Evolutionary conservation across 2,797 vertebrate genomes (phyloP).

Genomic region (Decapterus maruadsi): DNA sequence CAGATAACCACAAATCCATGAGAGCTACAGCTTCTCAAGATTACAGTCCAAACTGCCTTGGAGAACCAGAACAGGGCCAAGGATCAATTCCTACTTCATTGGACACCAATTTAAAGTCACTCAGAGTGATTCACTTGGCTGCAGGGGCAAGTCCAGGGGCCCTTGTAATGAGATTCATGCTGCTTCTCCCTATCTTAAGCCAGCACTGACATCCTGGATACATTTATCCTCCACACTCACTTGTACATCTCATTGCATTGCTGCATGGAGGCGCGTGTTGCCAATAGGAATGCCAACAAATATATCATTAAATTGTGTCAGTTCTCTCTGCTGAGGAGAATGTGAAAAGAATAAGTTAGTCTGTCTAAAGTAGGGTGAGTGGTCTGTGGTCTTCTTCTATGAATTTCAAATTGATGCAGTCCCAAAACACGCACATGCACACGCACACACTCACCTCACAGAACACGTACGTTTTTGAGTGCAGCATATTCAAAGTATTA

Average conservation of each 20-base stretch:
- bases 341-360: background rate
- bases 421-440: background rate
- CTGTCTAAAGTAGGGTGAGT: background rate
- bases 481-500: slow-evolving; percentile 17
- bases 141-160: slow-evolving; percentile 77
- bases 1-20: slow-evolving; percentile 60
- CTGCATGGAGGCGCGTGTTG: slow-evolving; percentile 25
- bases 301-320: slow-evolving; percentile 20
- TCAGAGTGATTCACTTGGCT: slow-evolving; percentile 84
- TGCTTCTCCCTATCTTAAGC: slow-evolving; percentile 79
- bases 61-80: slow-evolving; percentile 80
- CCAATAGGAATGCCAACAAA: slow-evolving; percentile 28
- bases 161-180: slow-evolving; percentile 83
- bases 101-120: slow-evolving; percentile 85
- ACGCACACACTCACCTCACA: background rate
- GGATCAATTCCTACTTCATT: slow-evolving; percentile 85
- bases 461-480: background rate
- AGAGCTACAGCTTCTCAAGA: slow-evolving; percentile 64
- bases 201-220: slow-evolving; percentile 75
- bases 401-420: background rate
- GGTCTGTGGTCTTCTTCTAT: slow-evolving; percentile 1
- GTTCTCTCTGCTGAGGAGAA: background rate
- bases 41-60: slow-evolving; percentile 66
- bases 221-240: slow-evolving; percentile 71
- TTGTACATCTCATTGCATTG: slow-evolving; percentile 53